A percentile compares a stretch with the other conserved stretches of the same genome.
Evolutionary conservation across 2,113 vertebrate genomes (phyloP).

Genomic region (Illadopsis cleaveri): DNA sequence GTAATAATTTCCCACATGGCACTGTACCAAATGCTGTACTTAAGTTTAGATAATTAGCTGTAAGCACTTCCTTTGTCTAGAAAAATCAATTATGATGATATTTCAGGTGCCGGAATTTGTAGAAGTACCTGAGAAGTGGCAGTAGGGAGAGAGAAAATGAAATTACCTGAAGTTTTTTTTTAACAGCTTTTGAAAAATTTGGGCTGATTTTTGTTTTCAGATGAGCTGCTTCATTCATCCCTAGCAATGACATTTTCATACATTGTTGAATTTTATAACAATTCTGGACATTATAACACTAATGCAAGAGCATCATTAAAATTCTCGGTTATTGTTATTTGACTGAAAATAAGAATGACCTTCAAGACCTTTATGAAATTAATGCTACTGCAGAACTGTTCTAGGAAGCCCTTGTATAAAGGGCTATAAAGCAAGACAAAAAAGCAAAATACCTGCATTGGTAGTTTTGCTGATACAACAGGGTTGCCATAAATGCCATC

Average conservation of each 20-base stretch:
- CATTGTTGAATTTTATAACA: constrained; percentile 59
- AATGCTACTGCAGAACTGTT: background rate
- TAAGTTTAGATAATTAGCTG: constrained; percentile 21
- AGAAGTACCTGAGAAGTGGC: constrained; percentile 11
- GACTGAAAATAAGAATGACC: constrained; percentile 56
- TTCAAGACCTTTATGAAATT: constrained; percentile 46
- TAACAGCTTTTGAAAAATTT: background rate
- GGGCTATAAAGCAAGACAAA: constrained; percentile 52
- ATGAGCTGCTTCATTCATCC: constrained; percentile 30
- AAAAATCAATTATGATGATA: constrained; percentile 31
- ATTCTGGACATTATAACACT: constrained; percentile 34
- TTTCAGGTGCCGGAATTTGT: background rate
- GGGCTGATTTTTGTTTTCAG: background rate
- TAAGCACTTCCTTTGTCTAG: constrained; percentile 41
- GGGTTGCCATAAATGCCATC: constrained; percentile 18
- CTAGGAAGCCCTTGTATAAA: constrained; percentile 40
- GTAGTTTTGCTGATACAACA: constrained; percentile 49
- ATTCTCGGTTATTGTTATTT: background rate
- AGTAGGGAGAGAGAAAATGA: background rate
- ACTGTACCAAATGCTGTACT: background rate
- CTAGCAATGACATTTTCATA: constrained; percentile 39
- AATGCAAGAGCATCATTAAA: constrained; percentile 45
- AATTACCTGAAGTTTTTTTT: background rate
- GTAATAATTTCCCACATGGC: constrained; percentile 18
- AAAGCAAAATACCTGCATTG: constrained; percentile 29